Percentiles rank a stretch among this genome's conserved stretches.
Evolutionary conservation across 2,113 vertebrate genomes (phyloP).

Genomic region (Gracilinanus agilis): DNA sequence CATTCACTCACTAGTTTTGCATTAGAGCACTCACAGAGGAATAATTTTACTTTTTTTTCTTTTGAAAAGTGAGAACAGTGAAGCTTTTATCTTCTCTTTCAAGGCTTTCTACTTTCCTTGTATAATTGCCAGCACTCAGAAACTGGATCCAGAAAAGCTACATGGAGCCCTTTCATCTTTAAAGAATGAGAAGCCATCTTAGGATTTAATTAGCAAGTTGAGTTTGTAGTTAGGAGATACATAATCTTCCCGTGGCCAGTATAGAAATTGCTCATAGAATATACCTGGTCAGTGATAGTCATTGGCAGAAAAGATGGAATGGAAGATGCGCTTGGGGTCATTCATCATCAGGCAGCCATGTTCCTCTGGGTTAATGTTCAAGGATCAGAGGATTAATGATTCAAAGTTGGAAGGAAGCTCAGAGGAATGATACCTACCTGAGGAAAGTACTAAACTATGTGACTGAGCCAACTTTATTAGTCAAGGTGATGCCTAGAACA

Average conservation of each 20-base stretch:
- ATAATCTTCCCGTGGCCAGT: background rate
- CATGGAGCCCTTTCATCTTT: slow-evolving; percentile 76
- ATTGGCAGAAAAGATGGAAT: background rate
- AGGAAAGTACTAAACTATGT: background rate
- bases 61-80: background rate
- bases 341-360: background rate
- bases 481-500: background rate
- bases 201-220: slow-evolving; percentile 41
- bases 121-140: slow-evolving; percentile 8
- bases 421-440: accelerated
- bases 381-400: background rate
- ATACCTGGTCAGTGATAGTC: background rate
- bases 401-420: background rate
- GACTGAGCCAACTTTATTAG: accelerated
- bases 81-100: slow-evolving; percentile 7
- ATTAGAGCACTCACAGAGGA: background rate
- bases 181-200: slow-evolving; percentile 57
- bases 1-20: background rate
- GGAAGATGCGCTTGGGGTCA: background rate
- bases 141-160: slow-evolving; percentile 71
- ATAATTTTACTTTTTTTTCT: slow-evolving; percentile 6
- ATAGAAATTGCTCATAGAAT: background rate
- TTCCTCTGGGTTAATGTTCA: background rate
- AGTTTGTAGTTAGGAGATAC: background rate
- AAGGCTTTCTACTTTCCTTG: background rate